A percentile compares a stretch with the other conserved stretches of the same genome.
Conservation (phyloP, 2,113 vertebrate species). For the Perccottus glenii region DNA sequence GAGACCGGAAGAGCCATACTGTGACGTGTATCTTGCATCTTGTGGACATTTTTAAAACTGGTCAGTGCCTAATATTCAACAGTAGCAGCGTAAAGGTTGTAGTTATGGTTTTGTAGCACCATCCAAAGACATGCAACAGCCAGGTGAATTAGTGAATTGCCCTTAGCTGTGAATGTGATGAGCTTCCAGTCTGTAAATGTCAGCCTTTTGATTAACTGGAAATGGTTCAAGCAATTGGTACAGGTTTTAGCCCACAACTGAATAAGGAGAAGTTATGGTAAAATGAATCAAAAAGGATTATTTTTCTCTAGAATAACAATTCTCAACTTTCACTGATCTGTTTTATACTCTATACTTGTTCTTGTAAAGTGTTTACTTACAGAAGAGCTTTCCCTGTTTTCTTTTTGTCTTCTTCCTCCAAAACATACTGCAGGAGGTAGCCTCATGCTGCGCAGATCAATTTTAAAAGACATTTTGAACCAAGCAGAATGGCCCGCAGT, state of each 20-base stretch:
- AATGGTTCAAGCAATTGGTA: neutral
- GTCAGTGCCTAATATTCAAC: neutral
- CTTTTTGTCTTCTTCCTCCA: constrained; percentile 36
- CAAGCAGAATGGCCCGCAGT: constrained; percentile 40
- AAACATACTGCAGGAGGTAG: constrained; percentile 34
- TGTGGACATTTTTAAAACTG: too few relatives aligned
- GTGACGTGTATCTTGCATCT: too few relatives aligned
- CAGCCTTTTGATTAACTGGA: constrained; percentile 6
- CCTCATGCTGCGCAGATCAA: constrained; percentile 37
- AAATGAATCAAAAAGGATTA: neutral
- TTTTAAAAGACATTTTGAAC: constrained; percentile 54
- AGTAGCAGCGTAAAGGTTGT: neutral
- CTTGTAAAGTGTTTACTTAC: constrained; percentile 29
- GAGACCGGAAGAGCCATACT: too few relatives aligned
- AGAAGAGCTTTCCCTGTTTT: constrained; percentile 28
- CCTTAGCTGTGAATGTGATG: constrained; percentile 10
- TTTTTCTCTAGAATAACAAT: neutral
- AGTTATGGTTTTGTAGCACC: neutral
- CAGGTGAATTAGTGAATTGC: constrained; percentile 12
- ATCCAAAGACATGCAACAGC: constrained; percentile 1
- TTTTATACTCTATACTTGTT: constrained; percentile 9
- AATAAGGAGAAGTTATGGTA: neutral
- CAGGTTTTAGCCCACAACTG: neutral
- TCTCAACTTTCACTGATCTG: neutral
- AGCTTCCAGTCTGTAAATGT: constrained; percentile 7